Base-by-base conservation (phyloP, 2,113 vertebrate species). In the Sylvietta virens region DNA sequence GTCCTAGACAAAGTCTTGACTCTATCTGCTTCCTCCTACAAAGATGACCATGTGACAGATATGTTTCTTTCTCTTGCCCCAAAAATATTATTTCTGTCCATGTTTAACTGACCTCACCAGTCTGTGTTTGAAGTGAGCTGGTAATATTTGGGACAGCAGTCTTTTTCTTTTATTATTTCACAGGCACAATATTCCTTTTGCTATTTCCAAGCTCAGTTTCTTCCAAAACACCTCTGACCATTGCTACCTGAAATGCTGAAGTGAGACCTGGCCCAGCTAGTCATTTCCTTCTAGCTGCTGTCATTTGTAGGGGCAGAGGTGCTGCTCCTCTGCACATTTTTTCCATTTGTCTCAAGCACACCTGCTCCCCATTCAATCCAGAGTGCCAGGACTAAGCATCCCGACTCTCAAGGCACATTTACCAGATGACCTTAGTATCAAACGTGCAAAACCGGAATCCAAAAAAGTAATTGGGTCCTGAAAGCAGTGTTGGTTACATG, bases 301-400 rank as follows among this genome's bases (percentile, higher is more conserved):
- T 11, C 19, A 48, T 27, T 10, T 5, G 0, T 27, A 54, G 79
- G 37, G 18, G 27, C 15, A 78, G 54, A 70, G 37, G 28, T 57
- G 37, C 60, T 71, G 58, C 17, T 79, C 23, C 26, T 88, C 60
- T 90, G 15, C n/a, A 47, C 5, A 26, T 86, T 76, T 28, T 50
- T 17, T 64, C 13, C 6, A 0, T 44, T 64, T 3, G 2, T 67
- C 48, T 86, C 35, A 40, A 62, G 26, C 3, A 0, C 28, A 35
- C 35, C 56, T 23, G 21, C 66, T 66, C 31, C n/a, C n/a, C 57
- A 13, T 30, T 71, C 28, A n/a, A 39, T 35, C 33, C 21, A 3
- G 1, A 57, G 35, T 30, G 35, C 33, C 47, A 72, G 57, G 7
- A 58, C n/a, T 48, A 35, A 54, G 28, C 37, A 14, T 35, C 23